These are phyloP conservation scores for Yponomeuta malinellus DNA, from an alignment of 2,888 invertebrate genomes.

Conservation along the genomic window DNA sequence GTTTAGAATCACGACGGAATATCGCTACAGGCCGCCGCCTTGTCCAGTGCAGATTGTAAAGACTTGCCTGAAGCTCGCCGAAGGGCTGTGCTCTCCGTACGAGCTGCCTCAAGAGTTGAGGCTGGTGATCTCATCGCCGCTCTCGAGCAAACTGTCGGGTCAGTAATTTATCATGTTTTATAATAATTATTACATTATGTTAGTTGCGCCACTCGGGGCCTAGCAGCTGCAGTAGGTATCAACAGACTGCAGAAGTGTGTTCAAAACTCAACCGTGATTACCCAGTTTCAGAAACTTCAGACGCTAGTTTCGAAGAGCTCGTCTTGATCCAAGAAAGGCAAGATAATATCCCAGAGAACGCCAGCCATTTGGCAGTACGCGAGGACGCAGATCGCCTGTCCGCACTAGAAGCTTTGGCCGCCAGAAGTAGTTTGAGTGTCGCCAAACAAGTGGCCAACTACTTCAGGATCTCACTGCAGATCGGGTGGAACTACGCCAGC, in stretches of 20 bases:
- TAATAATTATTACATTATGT: neutral
- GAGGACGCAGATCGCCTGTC: slow-evolving; percentile 64
- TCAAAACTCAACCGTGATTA: too few relatives aligned
- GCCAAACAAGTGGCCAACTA: slow-evolving; percentile 65
- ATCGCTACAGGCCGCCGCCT: slow-evolving; percentile 45
- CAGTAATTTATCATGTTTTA: slow-evolving; percentile 24
- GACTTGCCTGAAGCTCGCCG: slow-evolving; percentile 78
- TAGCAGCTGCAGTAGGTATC: too few relatives aligned
- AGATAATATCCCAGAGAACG: slow-evolving; percentile 43
- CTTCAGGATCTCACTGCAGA: slow-evolving; percentile 63
- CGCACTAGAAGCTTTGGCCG: slow-evolving; percentile 60
- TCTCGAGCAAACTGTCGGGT: slow-evolving; percentile 55
- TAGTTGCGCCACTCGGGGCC: neutral
- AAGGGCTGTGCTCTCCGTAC: slow-evolving; percentile 77
- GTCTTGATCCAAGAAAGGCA: slow-evolving; percentile 64
- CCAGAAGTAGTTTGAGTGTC: slow-evolving; percentile 50
- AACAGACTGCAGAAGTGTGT: too few relatives aligned
- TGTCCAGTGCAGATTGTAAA: slow-evolving; percentile 76
- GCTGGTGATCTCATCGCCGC: slow-evolving; percentile 65
- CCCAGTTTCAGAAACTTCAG: slow-evolving; percentile 60
- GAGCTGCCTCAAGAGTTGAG: slow-evolving; percentile 80
- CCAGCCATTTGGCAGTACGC: slow-evolving; percentile 52
- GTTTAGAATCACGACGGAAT: slow-evolving; percentile 66
- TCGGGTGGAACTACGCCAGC: slow-evolving; percentile 62
- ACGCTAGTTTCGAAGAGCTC: slow-evolving; percentile 65